phyloP scores from a whole-genome alignment of 2,888 invertebrate species.

The Hololepta plana region DNA sequence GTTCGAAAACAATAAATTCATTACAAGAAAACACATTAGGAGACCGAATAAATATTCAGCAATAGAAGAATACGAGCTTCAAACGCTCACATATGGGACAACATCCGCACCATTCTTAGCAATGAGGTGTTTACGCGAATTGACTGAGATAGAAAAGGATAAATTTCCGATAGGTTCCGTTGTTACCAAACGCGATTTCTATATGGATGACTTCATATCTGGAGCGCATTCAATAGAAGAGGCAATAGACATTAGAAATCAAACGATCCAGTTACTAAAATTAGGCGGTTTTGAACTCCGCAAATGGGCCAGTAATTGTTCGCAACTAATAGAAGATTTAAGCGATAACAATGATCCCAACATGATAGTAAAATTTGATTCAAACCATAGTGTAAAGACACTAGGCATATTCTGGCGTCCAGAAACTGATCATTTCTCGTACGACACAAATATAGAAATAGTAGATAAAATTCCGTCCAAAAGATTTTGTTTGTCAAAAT shows the following conservation, averaged over 20 bases:
- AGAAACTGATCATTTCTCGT: no score
- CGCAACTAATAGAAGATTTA: conserved; percentile 1
- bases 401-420: no score
- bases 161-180: conserved; percentile 4
- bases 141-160: conserved; percentile 5
- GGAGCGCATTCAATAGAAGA: conserved; percentile 1
- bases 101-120: conserved; percentile 8
- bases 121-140: conserved; percentile 6
- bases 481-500: not conserved
- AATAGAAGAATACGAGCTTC: conserved; percentile 6
- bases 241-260: not conserved
- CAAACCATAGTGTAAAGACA: no score
- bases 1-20: no score
- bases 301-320: conserved; percentile 6
- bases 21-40: no score
- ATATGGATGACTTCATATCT: conserved; percentile 7
- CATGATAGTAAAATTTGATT: no score
- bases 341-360: no score
- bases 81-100: conserved; percentile 6
- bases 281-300: conserved; percentile 5
- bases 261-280: conserved; percentile 3
- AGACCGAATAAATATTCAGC: no score
- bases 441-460: no score
- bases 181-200: conserved; percentile 4
- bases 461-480: no score